Base-by-base conservation (phyloP, 2,888 invertebrate species). In the Polydrusus cervinus region DNA sequence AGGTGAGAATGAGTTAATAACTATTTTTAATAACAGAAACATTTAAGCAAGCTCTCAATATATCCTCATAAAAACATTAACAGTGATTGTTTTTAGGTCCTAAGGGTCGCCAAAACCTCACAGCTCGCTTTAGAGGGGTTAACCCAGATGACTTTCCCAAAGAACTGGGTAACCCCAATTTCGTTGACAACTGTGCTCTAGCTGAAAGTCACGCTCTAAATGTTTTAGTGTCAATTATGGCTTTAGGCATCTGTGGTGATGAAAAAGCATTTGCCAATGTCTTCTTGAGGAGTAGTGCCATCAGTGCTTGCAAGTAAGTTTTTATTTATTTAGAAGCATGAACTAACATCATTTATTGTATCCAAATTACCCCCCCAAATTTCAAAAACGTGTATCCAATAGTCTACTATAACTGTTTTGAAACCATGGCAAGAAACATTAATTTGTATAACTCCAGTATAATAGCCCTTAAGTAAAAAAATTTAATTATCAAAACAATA, bases 161-260 rank as follows among this genome's bases (percentile, higher is more conserved):
- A 68, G 77, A 68, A 18, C 45, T 68, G 25, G 68, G 78, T 3
- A 73, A 69, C 14, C 65, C 76, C 3, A 74, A 81, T 60, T 77
- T 78, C 13, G 60, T 76, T 5, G 78, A 79, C 49, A 67, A 77
- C 25, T 76, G 71, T 47, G 43, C 73, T 5, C 55, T 79, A 16
- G 73, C 78, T 8, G 84, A 84, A 68, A 86, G 85, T 2, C 83
- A 82, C 64, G 83, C 83, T 6, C 75, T 87, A 10, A 85, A 85
- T 70, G 80, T 84, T 25, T 69, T 86, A 72, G 80, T 86, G 11
- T 84, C 85, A 0, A 82, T 81, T 0, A 82, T 87, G 13, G 86
- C 83, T 8, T 72, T 84, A 47, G 87, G 87, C 0, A 67, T 87
- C 5, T 82, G 84, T 71, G 87, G 86, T 0, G 85, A 86, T 67